These are phyloP conservation scores for Thermophis baileyi DNA, from an alignment of 2,113 vertebrate species.

Conservation along the genomic window DNA sequence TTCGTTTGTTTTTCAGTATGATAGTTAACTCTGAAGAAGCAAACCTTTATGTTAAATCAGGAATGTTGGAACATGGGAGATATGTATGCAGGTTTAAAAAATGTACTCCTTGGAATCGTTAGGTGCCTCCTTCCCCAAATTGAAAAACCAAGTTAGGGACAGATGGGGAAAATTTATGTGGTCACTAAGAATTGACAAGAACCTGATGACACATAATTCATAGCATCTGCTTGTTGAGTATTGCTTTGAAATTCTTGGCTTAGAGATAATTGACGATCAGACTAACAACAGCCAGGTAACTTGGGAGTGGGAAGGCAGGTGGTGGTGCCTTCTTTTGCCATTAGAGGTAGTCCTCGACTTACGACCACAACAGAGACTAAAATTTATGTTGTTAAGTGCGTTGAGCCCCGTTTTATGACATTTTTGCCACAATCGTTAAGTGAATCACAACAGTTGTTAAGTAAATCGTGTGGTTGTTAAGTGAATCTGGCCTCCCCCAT, in stretches of 20 bases:
- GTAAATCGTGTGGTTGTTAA: too few relatives aligned
- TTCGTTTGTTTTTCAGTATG: fast-evolving
- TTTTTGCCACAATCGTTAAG: background rate
- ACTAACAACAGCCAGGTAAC: background rate
- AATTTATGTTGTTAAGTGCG: background rate
- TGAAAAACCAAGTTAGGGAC: background rate
- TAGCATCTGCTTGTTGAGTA: background rate
- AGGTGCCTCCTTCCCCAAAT: background rate
- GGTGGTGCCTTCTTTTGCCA: background rate
- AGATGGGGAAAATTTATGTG: background rate
- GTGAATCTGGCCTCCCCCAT: background rate
- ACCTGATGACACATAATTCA: background rate
- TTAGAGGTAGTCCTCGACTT: background rate
- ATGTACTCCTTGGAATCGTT: background rate
- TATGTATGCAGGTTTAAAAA: background rate
- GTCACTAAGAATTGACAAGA: background rate
- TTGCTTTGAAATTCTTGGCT: background rate
- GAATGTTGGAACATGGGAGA: background rate
- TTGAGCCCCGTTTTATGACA: background rate
- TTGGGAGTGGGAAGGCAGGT: background rate
- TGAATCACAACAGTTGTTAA: background rate
- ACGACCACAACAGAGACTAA: background rate
- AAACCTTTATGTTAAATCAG: background rate
- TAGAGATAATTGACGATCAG: background rate
- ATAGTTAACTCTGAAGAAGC: conserved; percentile 23